These are phyloP conservation scores for Falco punctatus DNA, from an alignment of 2,113 vertebrate species.

Conservation along the genomic window DNA sequence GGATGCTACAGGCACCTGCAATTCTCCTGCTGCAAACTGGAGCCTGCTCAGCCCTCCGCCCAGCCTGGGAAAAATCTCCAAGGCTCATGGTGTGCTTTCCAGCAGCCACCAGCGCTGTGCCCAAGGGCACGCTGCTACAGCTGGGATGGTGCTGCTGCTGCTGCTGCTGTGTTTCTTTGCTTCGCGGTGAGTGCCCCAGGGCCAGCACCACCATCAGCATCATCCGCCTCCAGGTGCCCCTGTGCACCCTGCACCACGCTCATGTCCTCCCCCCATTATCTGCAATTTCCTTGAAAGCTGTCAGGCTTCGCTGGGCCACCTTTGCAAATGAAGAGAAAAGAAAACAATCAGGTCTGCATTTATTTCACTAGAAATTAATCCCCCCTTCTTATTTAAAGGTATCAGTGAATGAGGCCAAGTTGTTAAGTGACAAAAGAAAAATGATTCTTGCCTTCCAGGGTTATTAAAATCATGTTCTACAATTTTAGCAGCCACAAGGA, in stretches of 20 bases:
- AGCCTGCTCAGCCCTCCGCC: neutral
- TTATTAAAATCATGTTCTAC: constrained; percentile 85
- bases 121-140: neutral
- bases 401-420: constrained; percentile 67
- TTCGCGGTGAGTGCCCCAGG: rapidly evolving
- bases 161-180: neutral
- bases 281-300: constrained; percentile 35
- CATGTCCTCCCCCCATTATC: neutral
- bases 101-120: neutral
- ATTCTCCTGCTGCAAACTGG: neutral
- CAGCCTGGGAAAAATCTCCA: neutral
- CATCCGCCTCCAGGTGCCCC: rapidly evolving
- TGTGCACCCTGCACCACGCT: neutral
- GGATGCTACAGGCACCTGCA: neutral
- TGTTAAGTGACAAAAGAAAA: constrained; percentile 82
- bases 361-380: constrained; percentile 53
- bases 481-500: constrained; percentile 75
- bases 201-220: neutral
- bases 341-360: constrained; percentile 32
- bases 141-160: rapidly evolving
- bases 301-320: neutral
- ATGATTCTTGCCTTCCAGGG: constrained; percentile 79
- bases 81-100: neutral
- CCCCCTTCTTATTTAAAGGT: constrained; percentile 62
- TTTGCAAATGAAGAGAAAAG: neutral